Evolutionary conservation across 2,113 vertebrate species (phyloP), one percentile per base, ranked within the genome.

Genomic region (Phalacrocorax brasilianus): DNA sequence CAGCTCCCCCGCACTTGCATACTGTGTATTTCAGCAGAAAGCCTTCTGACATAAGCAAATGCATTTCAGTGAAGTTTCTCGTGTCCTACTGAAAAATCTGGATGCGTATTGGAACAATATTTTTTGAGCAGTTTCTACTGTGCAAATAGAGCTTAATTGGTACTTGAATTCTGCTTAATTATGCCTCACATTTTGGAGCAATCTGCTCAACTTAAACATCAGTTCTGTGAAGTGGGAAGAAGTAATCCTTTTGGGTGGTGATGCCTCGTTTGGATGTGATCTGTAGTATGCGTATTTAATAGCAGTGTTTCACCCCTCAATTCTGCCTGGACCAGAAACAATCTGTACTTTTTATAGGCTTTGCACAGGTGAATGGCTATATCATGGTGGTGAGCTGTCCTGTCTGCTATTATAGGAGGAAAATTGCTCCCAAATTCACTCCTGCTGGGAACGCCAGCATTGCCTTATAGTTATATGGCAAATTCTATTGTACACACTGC

Each of bases 1-100:
- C 6, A 5, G 6, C 33, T n/a, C 4, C 59, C 24, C 0, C 0
- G 1, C 12, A 1, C 24, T 4, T 5, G 6, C 0, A 0, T 8
- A 6, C 32, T 1, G 5, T 4, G 2, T 45, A 3, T 38, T 52
- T 44, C 47, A 63, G 71, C 63, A 85, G 15, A 67, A 77, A 73
- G 30, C 20, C 30, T 13, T n/a, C 50, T 47, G 24, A 17, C 8
- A 6, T 7, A 15, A 22, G 26, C 21, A 49, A 38, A 22, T 4
- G 3, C 3, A 5, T 33, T 32, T 35, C 1, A 0, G 26, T n/a
- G 13, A 23, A 40, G 22, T 38, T 92, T 40, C 27, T 75, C 4
- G 4, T 5, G 18, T n/a, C 53, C 30, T 38, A 3, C 6, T 84
- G 66, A 74, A 93, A 91, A 85, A 58, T 53, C 62, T 84, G 62